A percentile compares a stretch with the other conserved stretches of the same genome.
Conservation (phyloP, 2,888 invertebrate genomes). For the Adelognathus sp. region DNA sequence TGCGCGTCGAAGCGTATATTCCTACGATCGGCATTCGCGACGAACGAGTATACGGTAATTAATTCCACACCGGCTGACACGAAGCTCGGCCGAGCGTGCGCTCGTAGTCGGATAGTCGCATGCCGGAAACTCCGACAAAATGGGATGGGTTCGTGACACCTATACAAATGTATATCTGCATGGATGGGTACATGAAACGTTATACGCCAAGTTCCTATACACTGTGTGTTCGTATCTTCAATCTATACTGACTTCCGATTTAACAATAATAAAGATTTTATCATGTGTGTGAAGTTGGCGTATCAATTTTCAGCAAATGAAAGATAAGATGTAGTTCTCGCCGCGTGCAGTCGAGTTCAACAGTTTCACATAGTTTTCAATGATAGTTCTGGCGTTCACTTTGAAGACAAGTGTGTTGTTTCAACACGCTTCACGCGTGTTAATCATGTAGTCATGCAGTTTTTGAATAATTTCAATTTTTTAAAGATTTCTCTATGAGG, state of each 20-base stretch:
- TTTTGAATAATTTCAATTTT: too few species aligned
- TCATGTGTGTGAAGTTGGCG: too few species aligned
- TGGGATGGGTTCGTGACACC: constrained; percentile 42
- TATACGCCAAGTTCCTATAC: neutral
- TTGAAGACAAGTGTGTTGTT: too few species aligned
- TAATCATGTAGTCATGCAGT: too few species aligned
- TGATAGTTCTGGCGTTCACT: too few species aligned
- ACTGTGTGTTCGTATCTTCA: neutral
- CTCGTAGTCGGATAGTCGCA: constrained; percentile 12
- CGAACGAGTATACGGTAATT: constrained; percentile 70
- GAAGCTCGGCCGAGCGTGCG: constrained; percentile 42
- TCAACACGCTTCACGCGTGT: too few species aligned
- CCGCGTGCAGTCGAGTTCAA: too few species aligned
- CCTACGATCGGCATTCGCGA: constrained; percentile 65
- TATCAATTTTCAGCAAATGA: too few species aligned
- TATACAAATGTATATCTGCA: neutral
- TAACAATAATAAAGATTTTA: neutral
- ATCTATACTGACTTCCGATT: constrained; percentile 1
- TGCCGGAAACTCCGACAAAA: constrained; percentile 8
- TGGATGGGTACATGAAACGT: constrained; percentile 18
- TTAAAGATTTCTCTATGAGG: neutral
- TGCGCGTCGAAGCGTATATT: constrained; percentile 63
- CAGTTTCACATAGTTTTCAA: too few species aligned
- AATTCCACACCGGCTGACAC: constrained; percentile 63
- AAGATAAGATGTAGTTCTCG: too few species aligned